Conservation (phyloP, 2,797 vertebrate genomes). For the Buphagus erythrorhynchus region DNA sequence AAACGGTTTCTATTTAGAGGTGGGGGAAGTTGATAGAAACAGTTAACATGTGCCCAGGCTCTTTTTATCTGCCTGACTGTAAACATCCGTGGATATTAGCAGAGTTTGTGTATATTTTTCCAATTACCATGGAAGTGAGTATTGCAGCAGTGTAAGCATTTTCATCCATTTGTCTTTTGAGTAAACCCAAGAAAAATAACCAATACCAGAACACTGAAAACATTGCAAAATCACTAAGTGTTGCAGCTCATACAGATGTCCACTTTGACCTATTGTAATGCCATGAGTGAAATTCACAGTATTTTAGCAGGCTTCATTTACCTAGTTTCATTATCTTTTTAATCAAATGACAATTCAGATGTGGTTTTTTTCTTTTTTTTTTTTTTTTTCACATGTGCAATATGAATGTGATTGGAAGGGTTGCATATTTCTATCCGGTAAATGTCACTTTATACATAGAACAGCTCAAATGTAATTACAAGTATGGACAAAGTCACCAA, state of each 20-base stretch:
- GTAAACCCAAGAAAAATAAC: constrained; percentile 59
- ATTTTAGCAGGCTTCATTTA: neutral
- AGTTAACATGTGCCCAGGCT: constrained; percentile 5
- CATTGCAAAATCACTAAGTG: constrained; percentile 3
- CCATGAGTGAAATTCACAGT: neutral
- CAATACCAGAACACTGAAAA: constrained; percentile 20
- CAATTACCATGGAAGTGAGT: constrained; percentile 46
- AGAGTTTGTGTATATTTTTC: constrained; percentile 51
- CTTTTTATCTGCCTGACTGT: constrained; percentile 50
- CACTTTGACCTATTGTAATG: constrained; percentile 19
- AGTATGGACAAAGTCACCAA: neutral
- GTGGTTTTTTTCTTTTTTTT: too few relatives aligned
- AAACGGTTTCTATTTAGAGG: neutral
- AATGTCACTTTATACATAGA: neutral
- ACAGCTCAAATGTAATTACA: neutral
- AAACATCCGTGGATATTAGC: constrained; percentile 53
- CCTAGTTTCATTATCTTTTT: neutral
- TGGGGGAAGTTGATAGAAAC: constrained; percentile 5
- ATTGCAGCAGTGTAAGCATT: constrained; percentile 51
- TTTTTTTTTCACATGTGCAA: neutral
- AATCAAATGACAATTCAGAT: neutral
- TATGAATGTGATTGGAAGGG: neutral
- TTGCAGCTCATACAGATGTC: constrained; percentile 19
- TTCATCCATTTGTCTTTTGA: constrained; percentile 46
- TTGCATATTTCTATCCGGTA: neutral